phyloP scores from a whole-genome alignment of 2,113 vertebrate species.

The Tenebrosternarchus preto region DNA sequence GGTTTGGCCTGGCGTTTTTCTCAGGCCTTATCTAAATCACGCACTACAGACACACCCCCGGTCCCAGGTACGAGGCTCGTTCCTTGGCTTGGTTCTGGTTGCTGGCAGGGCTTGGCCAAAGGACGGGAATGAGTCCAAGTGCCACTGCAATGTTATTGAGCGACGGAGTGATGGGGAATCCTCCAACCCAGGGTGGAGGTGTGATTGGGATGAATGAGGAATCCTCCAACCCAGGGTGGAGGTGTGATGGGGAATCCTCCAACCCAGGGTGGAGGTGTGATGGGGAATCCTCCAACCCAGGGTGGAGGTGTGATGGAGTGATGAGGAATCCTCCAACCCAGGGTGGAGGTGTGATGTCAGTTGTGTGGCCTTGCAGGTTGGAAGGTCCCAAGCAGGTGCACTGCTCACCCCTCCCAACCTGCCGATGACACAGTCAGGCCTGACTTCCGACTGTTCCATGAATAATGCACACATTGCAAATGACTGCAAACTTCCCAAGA shows the following conservation, averaged over 20 bases:
- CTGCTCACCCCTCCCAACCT: slow-evolving; percentile 57
- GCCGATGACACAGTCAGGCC: slow-evolving; percentile 67
- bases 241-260: slow-evolving; percentile 59
- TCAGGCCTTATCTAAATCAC: slow-evolving; percentile 40
- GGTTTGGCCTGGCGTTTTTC: slow-evolving; percentile 5
- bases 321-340: slow-evolving; percentile 53
- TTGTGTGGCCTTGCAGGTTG: slow-evolving; percentile 7
- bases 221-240: slow-evolving; percentile 53
- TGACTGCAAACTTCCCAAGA: slow-evolving; percentile 68
- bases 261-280: slow-evolving; percentile 47
- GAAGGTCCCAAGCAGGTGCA: too few species aligned
- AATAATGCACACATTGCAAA: slow-evolving; percentile 66
- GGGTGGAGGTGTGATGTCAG: slow-evolving; percentile 54
- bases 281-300: slow-evolving; percentile 56
- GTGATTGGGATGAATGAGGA: too few species aligned
- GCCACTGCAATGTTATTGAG: slow-evolving; percentile 28
- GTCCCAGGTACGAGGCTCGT: neutral
- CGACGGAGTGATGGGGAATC: slow-evolving; percentile 49
- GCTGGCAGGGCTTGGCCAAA: neutral
- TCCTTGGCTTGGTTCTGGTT: neutral
- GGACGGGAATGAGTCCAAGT: neutral
- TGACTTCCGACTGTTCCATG: slow-evolving; percentile 65
- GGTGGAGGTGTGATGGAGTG: slow-evolving; percentile 41
- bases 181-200: slow-evolving; percentile 45
- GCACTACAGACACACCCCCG: too few species aligned